Conservation (phyloP, 2,888 invertebrate genomes). For the Portevinia maculata region DNA sequence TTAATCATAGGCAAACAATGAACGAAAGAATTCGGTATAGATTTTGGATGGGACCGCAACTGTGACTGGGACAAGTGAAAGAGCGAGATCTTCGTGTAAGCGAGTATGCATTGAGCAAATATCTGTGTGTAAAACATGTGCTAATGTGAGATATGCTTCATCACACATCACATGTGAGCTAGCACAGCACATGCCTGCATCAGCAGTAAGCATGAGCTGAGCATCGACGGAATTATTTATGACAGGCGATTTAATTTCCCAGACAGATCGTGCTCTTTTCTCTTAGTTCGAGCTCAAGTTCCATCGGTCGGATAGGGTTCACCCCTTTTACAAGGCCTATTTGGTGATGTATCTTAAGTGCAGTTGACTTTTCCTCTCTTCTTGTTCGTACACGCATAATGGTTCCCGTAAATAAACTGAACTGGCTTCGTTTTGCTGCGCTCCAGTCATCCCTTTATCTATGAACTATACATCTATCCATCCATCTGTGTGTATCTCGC, state of each 20-base stretch:
- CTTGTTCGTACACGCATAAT: constrained; percentile 45
- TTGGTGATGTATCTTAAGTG: constrained; percentile 63
- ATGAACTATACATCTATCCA: constrained; percentile 59
- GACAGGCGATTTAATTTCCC: constrained; percentile 56
- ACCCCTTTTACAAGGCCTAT: constrained; percentile 38
- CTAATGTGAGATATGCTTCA: constrained; percentile 67
- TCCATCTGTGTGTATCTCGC: constrained; percentile 52
- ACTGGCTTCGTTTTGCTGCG: constrained; percentile 65
- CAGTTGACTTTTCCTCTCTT: constrained; percentile 46
- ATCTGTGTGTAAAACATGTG: constrained; percentile 44
- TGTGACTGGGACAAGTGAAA: constrained; percentile 42
- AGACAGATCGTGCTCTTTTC: constrained; percentile 22
- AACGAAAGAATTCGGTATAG: constrained; percentile 23
- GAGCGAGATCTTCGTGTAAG: constrained; percentile 9
- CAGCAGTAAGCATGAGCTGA: constrained; percentile 39
- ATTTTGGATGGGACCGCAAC: neutral
- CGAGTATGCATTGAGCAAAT: constrained; percentile 41
- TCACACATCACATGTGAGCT: constrained; percentile 35
- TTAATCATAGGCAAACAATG: constrained; percentile 68
- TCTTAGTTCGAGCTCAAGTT: neutral
- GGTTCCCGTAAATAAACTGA: constrained; percentile 72
- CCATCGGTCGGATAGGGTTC: neutral
- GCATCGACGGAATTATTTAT: constrained; percentile 64
- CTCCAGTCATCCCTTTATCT: constrained; percentile 60
- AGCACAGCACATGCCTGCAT: constrained; percentile 27